Evolutionary conservation across 2,113 vertebrate genomes (phyloP).

Genomic region (Misgurnus anguillicaudatus): DNA sequence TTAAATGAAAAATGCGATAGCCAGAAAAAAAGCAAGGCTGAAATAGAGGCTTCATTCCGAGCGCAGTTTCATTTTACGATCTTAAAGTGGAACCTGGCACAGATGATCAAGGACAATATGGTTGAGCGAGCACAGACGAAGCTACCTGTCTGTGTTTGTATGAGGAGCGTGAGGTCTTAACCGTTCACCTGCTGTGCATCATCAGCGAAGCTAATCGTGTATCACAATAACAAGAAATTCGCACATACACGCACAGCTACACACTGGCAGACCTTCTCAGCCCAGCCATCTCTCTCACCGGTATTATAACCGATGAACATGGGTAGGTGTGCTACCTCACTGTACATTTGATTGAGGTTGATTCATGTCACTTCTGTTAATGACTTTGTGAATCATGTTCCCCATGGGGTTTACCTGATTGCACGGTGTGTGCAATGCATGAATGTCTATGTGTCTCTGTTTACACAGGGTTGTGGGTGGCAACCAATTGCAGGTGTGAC

Average conservation of each 20-base stretch:
- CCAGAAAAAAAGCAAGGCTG: neutral
- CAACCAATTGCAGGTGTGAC: conserved; percentile 24
- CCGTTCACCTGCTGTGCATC: neutral
- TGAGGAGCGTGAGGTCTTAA: conserved; percentile 21
- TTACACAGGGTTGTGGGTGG: conserved; percentile 26
- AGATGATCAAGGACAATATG: neutral
- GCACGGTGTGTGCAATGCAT: neutral
- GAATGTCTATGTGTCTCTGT: neutral
- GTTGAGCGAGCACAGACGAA: neutral
- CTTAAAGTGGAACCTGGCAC: neutral
- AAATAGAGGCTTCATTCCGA: neutral
- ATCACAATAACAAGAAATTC: conserved; percentile 17
- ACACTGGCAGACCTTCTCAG: neutral
- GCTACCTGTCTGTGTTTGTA: neutral
- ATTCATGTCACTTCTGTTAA: conserved; percentile 30
- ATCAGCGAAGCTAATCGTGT: conserved; percentile 17
- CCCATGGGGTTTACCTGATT: conserved; percentile 2
- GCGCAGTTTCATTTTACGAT: neutral
- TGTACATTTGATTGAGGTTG: conserved; percentile 36
- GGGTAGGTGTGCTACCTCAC: neutral
- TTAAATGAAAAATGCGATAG: neutral
- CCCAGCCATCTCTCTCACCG: neutral
- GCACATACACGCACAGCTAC: neutral
- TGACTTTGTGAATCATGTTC: conserved; percentile 21
- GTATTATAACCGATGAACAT: conserved; percentile 7